Base-by-base conservation (phyloP, 2,888 invertebrate species). In the Subacronicta megacephala region DNA sequence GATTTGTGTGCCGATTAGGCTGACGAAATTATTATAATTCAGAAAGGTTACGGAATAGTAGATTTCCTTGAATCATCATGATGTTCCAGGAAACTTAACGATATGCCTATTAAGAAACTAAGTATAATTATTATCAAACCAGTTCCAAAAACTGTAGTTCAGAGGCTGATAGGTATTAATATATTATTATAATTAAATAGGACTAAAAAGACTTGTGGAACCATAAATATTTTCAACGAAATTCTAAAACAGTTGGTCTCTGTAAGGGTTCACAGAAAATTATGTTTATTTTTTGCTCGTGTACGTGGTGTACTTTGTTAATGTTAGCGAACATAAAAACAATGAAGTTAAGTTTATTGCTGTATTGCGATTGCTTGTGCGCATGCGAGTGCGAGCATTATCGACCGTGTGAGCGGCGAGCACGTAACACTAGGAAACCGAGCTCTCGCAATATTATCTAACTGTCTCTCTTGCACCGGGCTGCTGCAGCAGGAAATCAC, bases 11-110 rank as follows among this genome's bases (percentile, higher is more conserved):
- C 78, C 84, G 82, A 83, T 80, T 77, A 76, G 69, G 74, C 85
- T 93, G 90, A 87, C 72, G 90, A 90, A 92, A 93, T 90, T 84
- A 89, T 88, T 88, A 82, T 87, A 86, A 90, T 90, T 85, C 79
- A 75, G 81, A 89, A 90, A 90, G 89, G 89, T 89, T 90, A 88
- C 81, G 82, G 84, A 89, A 89, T 87, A 84, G 90, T 89, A 81
- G 92, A 87, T 90, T 85, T 90, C 91, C 92, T 92, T 92, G 92
- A 90, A 82, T 84, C 80, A 76, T 83, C 80, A 80, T 80, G 82
- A 73, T 71, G 68, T 83, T 85, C 79, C 85, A 89, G 89, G 85
- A 87, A 87, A 87, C 78, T 76, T 78, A 74, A 80, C 65, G 69
- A 75, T 63, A 62, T 64, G 71, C 69, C 73, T 78, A 79, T 78